These are phyloP conservation scores for Bos indicus DNA, from an alignment of 2,113 vertebrate species.

Conservation along the genomic window DNA sequence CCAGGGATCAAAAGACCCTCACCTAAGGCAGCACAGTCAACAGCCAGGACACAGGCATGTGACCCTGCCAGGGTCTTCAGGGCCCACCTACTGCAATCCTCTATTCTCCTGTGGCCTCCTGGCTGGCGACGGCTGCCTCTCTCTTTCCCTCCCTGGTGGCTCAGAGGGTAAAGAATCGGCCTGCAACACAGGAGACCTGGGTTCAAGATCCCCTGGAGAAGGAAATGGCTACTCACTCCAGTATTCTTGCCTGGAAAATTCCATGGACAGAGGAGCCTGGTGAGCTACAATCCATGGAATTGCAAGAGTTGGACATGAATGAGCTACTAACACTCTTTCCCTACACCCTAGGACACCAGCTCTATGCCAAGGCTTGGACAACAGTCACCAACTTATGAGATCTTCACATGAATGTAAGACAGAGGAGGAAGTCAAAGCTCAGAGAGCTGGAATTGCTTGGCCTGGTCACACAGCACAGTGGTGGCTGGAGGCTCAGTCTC, in stretches of 20 bases:
- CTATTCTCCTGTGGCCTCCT: not conserved
- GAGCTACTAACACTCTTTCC: not conserved
- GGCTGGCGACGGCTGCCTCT: not conserved
- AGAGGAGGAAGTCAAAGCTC: not conserved
- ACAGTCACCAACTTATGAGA: not conserved
- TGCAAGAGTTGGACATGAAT: accelerated
- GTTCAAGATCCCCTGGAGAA: not conserved
- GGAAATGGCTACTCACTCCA: not conserved
- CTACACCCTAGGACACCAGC: not conserved
- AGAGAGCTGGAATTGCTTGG: not conserved
- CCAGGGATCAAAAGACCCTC: not conserved
- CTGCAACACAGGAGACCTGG: not conserved
- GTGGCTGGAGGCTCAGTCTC: not conserved
- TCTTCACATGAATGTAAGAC: not conserved
- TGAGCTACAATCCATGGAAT: not conserved
- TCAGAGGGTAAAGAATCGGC: not conserved
- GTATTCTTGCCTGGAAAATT: not conserved
- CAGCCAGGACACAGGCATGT: not conserved
- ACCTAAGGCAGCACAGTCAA: not conserved
- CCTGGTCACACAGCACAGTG: not conserved
- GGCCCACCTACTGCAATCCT: not conserved
- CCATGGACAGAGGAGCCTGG: not conserved
- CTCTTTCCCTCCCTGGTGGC: not conserved
- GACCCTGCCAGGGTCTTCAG: not conserved
- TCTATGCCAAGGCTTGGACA: not conserved